Percentiles rank a stretch among this genome's conserved stretches.
Evolutionary conservation across 2,113 vertebrate species (phyloP).

Genomic region (Thomomys bottae): DNA sequence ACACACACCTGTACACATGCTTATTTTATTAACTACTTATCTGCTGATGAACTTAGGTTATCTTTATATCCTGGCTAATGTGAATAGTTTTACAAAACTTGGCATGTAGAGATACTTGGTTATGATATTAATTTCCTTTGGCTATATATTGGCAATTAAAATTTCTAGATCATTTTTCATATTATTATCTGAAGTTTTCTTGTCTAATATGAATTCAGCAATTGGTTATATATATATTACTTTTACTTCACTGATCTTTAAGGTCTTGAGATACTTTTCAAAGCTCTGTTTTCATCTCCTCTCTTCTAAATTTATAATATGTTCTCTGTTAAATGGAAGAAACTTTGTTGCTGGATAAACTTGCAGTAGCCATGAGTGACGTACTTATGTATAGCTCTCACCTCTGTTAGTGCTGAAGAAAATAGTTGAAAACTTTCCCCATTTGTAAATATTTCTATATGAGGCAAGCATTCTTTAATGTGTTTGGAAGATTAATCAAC

Average conservation of each 20-base stretch:
- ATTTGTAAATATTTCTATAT: background rate
- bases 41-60: background rate
- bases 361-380: background rate
- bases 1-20: too few relatives aligned
- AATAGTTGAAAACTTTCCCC: background rate
- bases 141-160: background rate
- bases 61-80: background rate
- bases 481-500: background rate
- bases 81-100: background rate
- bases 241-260: background rate
- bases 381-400: too few relatives aligned
- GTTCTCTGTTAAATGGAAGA: background rate
- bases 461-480: background rate
- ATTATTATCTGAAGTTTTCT: background rate
- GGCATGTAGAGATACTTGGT: background rate
- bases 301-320: background rate
- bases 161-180: background rate
- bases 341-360: background rate
- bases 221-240: too few relatives aligned
- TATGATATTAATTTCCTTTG: background rate
- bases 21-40: background rate
- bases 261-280: background rate
- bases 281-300: background rate
- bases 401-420: background rate
- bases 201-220: accelerated